phyloP scores from a whole-genome alignment of 2,113 vertebrate species.

The Ptilorrhoa leucosticta region DNA sequence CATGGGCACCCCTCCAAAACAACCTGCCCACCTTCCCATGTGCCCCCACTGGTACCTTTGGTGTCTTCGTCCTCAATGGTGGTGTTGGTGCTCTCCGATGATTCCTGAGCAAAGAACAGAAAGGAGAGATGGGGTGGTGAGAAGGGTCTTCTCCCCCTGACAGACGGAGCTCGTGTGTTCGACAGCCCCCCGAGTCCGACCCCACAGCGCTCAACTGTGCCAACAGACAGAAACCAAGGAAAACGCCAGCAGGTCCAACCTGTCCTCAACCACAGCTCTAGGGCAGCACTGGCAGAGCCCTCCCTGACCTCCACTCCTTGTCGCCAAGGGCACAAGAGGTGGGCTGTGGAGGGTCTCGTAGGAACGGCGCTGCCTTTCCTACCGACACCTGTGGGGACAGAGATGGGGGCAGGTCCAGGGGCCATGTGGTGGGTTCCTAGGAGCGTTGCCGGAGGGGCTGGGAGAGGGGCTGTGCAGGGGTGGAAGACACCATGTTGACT shows the following conservation, averaged over 20 bases:
- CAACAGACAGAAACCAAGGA: constrained; percentile 46
- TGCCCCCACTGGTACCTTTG: constrained; percentile 77
- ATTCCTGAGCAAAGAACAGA: constrained; percentile 86
- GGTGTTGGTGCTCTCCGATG: constrained; percentile 96
- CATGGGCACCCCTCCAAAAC: background rate
- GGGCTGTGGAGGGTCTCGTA: constrained; percentile 30
- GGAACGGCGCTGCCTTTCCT: constrained; percentile 57
- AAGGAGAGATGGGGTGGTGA: constrained; percentile 25
- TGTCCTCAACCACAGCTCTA: constrained; percentile 49
- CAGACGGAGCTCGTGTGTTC: background rate
- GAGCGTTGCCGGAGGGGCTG: constrained; percentile 43
- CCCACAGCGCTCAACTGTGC: constrained; percentile 51
- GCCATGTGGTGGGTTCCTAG: constrained; percentile 32
- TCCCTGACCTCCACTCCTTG: constrained; percentile 40
- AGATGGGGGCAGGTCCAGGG: constrained; percentile 30
- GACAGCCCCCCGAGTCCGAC: constrained; percentile 50
- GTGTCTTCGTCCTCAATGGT: constrained; percentile 98
- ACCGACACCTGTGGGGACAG: constrained; percentile 48
- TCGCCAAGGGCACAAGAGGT: constrained; percentile 25
- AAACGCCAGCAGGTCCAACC: constrained; percentile 48
- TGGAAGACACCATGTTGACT: constrained; percentile 72
- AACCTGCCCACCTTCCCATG: background rate
- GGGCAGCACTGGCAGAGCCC: constrained; percentile 47
- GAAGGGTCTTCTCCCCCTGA: background rate
- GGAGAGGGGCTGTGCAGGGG: constrained; percentile 60